Percentiles rank a stretch among this genome's conserved stretches.
phyloP scores from a whole-genome alignment of 2,888 invertebrate genomes.

The Aphrophora alni region DNA sequence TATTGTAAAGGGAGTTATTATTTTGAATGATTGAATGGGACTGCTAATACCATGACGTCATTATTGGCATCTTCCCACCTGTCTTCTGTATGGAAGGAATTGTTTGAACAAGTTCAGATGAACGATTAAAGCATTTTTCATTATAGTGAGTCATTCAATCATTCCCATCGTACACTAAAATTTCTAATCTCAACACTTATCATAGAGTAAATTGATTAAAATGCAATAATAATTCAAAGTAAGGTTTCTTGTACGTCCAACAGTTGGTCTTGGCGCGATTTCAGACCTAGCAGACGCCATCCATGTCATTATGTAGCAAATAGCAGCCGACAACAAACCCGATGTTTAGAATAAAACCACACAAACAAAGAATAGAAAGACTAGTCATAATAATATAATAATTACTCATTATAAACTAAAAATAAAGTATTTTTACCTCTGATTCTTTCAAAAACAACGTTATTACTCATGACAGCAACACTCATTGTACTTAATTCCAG shows the following conservation, averaged over 20 bases:
- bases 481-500: neutral
- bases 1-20: no score
- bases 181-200: neutral
- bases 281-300: slow-evolving; percentile 58
- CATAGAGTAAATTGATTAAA: neutral
- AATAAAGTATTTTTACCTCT: neutral
- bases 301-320: slow-evolving; percentile 53
- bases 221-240: neutral
- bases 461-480: neutral
- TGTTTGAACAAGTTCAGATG: neutral
- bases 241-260: slow-evolving; percentile 7
- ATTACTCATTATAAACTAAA: neutral
- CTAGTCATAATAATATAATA: neutral
- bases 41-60: neutral
- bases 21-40: neutral
- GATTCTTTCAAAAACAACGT: neutral
- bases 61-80: neutral
- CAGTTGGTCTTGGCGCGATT: slow-evolving; percentile 44
- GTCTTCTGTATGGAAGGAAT: neutral
- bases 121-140: neutral
- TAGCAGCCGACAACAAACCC: slow-evolving; percentile 56
- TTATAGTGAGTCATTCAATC: neutral
- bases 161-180: neutral
- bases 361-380: neutral
- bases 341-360: neutral